phyloP scores from a whole-genome alignment of 2,888 invertebrate species.

The Volucella inflata region DNA sequence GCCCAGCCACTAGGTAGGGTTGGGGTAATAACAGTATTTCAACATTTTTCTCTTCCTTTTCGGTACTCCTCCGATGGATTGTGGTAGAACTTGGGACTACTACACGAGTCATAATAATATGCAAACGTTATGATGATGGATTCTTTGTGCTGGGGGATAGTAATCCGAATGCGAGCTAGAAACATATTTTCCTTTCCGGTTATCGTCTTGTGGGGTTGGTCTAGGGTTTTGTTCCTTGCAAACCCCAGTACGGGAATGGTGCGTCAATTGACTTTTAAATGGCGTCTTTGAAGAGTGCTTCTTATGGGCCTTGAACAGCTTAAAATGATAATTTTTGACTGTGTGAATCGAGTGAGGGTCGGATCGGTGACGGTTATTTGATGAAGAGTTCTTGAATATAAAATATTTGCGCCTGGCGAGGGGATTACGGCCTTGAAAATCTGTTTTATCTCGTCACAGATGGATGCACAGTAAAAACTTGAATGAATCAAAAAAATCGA shows the following conservation, averaged over 20 bases:
- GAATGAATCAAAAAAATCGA: too few relatives aligned
- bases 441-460: too few relatives aligned
- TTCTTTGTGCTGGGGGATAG: constrained; percentile 60
- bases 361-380: too few relatives aligned
- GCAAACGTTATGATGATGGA: constrained; percentile 72
- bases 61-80: constrained; percentile 31
- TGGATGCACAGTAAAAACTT: too few relatives aligned
- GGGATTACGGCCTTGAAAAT: too few relatives aligned
- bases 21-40: constrained; percentile 66
- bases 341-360: too few relatives aligned
- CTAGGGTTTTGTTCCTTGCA: not conserved
- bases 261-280: constrained; percentile 10
- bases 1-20: constrained; percentile 6
- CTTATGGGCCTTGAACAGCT: too few relatives aligned
- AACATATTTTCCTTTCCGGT: constrained; percentile 65
- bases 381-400: too few relatives aligned
- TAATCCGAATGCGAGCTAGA: constrained; percentile 47
- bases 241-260: too few relatives aligned
- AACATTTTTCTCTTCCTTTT: constrained; percentile 34
- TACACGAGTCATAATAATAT: constrained; percentile 51
- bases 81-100: not conserved
- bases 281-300: too few relatives aligned
- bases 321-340: too few relatives aligned
- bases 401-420: too few relatives aligned
- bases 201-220: constrained; percentile 8